Evolutionary conservation across 2,888 invertebrate species (phyloP).

Genomic region (Rotaria macrura): DNA sequence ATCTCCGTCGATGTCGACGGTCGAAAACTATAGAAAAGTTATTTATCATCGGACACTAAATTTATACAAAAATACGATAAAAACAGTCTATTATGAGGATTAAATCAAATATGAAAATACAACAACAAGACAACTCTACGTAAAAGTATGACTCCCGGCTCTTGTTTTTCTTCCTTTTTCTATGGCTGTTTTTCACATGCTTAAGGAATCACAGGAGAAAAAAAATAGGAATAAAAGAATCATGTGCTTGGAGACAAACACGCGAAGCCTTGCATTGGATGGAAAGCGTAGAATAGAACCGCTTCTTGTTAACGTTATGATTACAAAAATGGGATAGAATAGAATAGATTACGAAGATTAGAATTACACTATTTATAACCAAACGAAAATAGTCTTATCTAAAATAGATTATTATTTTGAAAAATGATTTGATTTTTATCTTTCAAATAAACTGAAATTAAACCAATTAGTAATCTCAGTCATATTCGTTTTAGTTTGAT

Average conservation of each 20-base stretch:
- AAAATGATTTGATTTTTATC: no score
- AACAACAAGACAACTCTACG: neutral
- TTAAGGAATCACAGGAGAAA: neutral
- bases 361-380: no score
- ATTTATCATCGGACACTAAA: neutral
- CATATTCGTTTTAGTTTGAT: no score
- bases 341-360: no score
- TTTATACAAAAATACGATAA: neutral
- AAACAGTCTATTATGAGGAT: neutral
- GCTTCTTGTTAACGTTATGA: neutral
- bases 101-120: neutral
- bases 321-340: no score
- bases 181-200: neutral
- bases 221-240: neutral
- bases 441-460: no score
- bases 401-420: no score
- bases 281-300: neutral
- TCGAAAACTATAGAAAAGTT: neutral
- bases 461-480: no score
- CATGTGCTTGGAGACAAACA: neutral
- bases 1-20: neutral
- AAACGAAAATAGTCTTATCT: no score
- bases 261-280: neutral
- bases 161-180: neutral
- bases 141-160: neutral